Evolutionary conservation across 2,113 vertebrate genomes (phyloP).

Genomic region (Pimephales promelas): DNA sequence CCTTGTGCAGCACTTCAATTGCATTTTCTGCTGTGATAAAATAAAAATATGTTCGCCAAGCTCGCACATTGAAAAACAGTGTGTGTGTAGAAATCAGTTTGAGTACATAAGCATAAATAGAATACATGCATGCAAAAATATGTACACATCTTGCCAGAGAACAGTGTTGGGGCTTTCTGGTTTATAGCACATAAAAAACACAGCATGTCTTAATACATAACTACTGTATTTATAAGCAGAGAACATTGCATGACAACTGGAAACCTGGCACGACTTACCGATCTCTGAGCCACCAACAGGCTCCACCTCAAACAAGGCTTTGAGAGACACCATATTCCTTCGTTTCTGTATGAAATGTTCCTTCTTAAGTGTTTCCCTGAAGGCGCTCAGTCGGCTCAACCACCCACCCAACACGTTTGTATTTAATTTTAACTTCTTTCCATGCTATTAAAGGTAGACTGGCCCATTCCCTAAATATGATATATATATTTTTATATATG

Average conservation of each 20-base stretch:
- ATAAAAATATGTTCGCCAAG: too few relatives aligned
- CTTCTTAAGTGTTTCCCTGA: not conserved
- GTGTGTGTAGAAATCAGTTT: not conserved
- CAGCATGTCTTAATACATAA: constrained; percentile 26
- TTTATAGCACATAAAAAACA: constrained; percentile 27
- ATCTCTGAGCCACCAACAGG: not conserved
- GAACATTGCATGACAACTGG: constrained; percentile 20
- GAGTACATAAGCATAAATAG: not conserved
- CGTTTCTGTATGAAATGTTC: not conserved
- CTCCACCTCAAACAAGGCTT: constrained; percentile 4
- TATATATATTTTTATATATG: too few relatives aligned
- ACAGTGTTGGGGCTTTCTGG: constrained; percentile 32
- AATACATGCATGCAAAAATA: constrained; percentile 20
- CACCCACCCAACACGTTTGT: not conserved
- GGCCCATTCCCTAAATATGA: not conserved
- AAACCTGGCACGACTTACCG: constrained; percentile 35
- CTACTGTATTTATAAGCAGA: constrained; percentile 45
- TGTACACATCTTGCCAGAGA: constrained; percentile 39
- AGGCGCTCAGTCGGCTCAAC: not conserved
- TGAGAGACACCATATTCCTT: constrained; percentile 8
- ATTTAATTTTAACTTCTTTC: constrained; percentile 15
- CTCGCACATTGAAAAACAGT: not conserved
- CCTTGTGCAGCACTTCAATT: too few relatives aligned
- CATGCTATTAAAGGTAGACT: constrained; percentile 21
- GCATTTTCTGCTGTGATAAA: too few relatives aligned